Evolutionary conservation across 2,797 vertebrate genomes (phyloP).

Genomic region (Hyperoplus lanceolatus): DNA sequence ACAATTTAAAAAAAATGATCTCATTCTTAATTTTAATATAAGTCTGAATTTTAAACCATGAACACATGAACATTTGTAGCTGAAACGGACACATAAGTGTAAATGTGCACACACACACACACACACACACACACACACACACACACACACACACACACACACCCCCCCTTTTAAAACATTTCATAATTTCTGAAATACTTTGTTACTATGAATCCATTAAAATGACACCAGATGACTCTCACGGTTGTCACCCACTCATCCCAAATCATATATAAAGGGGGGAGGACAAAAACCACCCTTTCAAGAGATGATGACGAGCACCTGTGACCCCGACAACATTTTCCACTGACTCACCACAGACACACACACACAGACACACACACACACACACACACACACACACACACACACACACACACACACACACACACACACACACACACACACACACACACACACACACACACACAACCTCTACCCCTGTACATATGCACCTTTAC

Average conservation of each 20-base stretch:
- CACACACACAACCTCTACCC: too few species aligned
- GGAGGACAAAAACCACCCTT: conserved; percentile 88
- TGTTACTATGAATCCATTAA: conserved; percentile 20
- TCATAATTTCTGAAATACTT: conserved; percentile 16
- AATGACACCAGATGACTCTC: conserved; percentile 31
- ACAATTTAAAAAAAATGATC: conserved; percentile 11
- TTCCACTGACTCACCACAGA: conserved; percentile 55
- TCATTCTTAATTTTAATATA: conserved; percentile 7
- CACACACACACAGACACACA: conserved; percentile 7
- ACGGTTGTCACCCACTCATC: conserved; percentile 53
- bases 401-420: conserved; percentile 39
- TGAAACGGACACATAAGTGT: too few species aligned
- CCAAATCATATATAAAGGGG: conserved; percentile 81
- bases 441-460: too few species aligned
- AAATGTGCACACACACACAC: too few species aligned
- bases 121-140: too few species aligned
- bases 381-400: conserved; percentile 52
- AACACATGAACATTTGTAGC: too few species aligned
- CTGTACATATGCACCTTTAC: too few species aligned
- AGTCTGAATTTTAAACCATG: conserved; percentile 1
- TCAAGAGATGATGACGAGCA: conserved; percentile 87
- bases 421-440: too few species aligned
- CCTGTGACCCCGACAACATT: conserved; percentile 85
- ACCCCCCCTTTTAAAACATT: conserved; percentile 9
- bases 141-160: too few species aligned